Evolutionary conservation across 2,888 invertebrate genomes (phyloP), one percentile per base, ranked within the genome.

Genomic region (Drosophila recens): DNA sequence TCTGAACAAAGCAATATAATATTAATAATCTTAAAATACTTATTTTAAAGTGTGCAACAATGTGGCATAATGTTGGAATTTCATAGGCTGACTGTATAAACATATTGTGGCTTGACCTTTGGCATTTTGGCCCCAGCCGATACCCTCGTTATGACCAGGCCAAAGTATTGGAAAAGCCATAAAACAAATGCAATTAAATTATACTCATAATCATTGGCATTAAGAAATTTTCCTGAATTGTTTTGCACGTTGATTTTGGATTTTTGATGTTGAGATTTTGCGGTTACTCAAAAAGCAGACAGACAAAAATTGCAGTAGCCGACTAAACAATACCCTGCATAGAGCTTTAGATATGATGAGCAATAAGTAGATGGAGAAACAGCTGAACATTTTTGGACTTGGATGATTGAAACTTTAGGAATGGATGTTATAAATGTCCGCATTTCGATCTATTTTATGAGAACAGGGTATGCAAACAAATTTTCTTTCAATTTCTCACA

Each of bases 401-500:
- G 5, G 5, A 6, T 46, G 13, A 13, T 6, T 0, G 2, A 17
- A 4, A 10, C 15, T 17, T 17, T 17, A 17, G 17, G 17, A 17
- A 17, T 17, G 1, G 17, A 17, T 17, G 17, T 17, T 17, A 17
- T 17, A 17, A 17, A 17, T 1, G 1, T 17, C 52, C 56, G 0
- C n/a, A 4, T 23, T 36, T n/a, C 10, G 13, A 8, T 53, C 3
- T 0, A 23, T 27, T 17, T 11, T 23, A 30, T 11, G 23, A 6
- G 15, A 20, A 20, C 17, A 43, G 58, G 43, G 59, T 58, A 58
- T 58, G 10, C 6, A 52, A 59, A 40, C 36, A 62, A 62, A 65
- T 70, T 72, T 67, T 76, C 72, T 69, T 72, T 72, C 62, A 61
- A 81, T 84, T 87, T 87, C 74, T 83, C 83, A 67, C 83, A 89